phyloP scores from a whole-genome alignment of 1,140 invertebrate species.

The Drosophila kikkawai region DNA sequence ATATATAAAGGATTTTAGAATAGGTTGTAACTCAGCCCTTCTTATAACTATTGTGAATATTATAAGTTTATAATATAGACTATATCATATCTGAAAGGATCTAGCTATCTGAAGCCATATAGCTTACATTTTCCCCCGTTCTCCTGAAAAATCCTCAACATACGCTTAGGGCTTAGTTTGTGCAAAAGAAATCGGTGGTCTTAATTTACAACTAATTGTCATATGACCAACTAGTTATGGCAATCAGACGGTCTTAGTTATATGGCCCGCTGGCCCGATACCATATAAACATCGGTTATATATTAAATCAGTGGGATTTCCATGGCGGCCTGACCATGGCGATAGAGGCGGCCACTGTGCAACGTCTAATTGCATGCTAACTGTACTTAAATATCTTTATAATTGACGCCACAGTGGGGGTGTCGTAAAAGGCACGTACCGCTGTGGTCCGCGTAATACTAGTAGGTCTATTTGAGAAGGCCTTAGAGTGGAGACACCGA shows the following conservation, averaged over 20 bases:
- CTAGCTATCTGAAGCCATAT: neutral
- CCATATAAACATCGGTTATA: constrained; percentile 25
- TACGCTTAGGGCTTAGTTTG: constrained; percentile 24
- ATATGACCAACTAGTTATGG: constrained; percentile 67
- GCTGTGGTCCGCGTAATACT: constrained; percentile 68
- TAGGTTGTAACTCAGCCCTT: neutral
- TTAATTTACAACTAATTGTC: constrained; percentile 83
- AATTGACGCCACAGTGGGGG: constrained; percentile 75
- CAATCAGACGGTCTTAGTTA: constrained; percentile 66
- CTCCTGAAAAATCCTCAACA: constrained; percentile 37
- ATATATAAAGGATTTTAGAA: neutral
- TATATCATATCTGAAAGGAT: neutral
- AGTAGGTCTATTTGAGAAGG: constrained; percentile 69
- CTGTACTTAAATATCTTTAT: constrained; percentile 84
- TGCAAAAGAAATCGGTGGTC: constrained; percentile 31
- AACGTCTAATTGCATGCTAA: constrained; percentile 76
- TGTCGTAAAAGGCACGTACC: constrained; percentile 70
- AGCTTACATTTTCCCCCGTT: neutral
- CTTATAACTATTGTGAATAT: neutral
- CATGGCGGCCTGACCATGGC: constrained; percentile 35
- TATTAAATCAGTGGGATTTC: constrained; percentile 65
- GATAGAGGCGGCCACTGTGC: constrained; percentile 25
- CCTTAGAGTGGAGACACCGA: constrained; percentile 52
- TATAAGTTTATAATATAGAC: no score
- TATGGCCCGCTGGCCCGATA: constrained; percentile 46